Conservation (phyloP, 2,888 invertebrate genomes). For the Hyposoter didymator region DNA sequence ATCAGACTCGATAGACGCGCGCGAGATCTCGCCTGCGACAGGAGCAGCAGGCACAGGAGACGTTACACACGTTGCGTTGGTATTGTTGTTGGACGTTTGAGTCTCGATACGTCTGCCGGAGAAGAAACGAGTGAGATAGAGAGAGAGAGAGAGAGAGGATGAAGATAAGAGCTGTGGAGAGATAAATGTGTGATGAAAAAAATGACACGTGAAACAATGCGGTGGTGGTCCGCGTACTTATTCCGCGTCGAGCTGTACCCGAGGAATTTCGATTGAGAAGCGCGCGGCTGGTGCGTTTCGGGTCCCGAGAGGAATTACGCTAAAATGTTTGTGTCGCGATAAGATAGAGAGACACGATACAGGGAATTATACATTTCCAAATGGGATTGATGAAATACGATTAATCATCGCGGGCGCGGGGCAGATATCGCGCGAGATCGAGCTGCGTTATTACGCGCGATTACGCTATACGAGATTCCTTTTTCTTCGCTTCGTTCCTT, state of each 20-base stretch:
- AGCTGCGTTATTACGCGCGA: constrained; percentile 17
- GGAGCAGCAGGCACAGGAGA: not conserved
- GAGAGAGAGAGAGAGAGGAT: constrained; percentile 5
- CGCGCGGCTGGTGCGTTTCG: not conserved
- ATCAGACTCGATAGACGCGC: constrained; percentile 4
- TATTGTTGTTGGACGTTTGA: not conserved
- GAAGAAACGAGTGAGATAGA: not conserved
- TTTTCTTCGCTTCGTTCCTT: not conserved
- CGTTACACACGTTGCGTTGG: too few species aligned
- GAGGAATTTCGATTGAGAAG: constrained; percentile 37
- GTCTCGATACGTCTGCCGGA: not conserved
- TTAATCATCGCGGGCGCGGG: constrained; percentile 21
- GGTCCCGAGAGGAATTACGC: not conserved
- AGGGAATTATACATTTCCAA: constrained; percentile 40
- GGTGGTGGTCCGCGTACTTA: constrained; percentile 21
- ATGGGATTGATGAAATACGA: constrained; percentile 34
- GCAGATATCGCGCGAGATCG: not conserved
- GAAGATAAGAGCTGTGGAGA: not conserved
- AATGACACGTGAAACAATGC: constrained; percentile 42
- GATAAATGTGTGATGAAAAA: not conserved
- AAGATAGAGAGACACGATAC: constrained; percentile 50
- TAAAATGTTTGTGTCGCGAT: constrained; percentile 28
- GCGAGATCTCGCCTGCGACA: constrained; percentile 3
- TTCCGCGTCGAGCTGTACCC: constrained; percentile 3
- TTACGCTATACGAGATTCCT: not conserved